Conservation (phyloP, 2,888 invertebrate species). For the Cyclophora punctaria region DNA sequence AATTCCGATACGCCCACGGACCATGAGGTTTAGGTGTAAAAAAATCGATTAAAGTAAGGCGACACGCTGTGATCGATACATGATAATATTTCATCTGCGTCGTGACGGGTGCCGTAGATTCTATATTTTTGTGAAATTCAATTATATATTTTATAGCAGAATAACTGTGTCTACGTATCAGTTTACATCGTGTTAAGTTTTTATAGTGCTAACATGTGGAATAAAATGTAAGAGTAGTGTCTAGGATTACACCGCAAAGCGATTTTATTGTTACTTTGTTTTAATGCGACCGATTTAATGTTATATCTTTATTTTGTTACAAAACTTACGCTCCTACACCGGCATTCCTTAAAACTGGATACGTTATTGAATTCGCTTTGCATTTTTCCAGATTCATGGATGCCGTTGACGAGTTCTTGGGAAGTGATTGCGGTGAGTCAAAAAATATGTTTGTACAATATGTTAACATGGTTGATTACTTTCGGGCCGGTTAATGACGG, state of each 20-base stretch:
- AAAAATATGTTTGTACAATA: constrained; percentile 38
- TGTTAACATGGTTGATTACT: constrained; percentile 43
- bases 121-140: constrained; percentile 65
- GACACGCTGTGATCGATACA: constrained; percentile 72
- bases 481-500: constrained; percentile 35
- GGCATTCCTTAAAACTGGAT: constrained; percentile 6
- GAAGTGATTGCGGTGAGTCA: constrained; percentile 55
- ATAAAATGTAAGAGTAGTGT: constrained; percentile 32
- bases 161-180: constrained; percentile 57
- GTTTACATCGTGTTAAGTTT: constrained; percentile 54
- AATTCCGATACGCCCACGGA: constrained; percentile 63
- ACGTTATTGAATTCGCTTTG: constrained; percentile 32
- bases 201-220: constrained; percentile 40
- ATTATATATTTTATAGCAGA: constrained; percentile 62
- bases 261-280: constrained; percentile 23
- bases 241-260: constrained; percentile 31
- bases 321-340: neutral
- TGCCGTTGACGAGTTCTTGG: constrained; percentile 54
- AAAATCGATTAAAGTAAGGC: constrained; percentile 72
- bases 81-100: constrained; percentile 67
- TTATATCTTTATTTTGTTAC: constrained; percentile 15
- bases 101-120: constrained; percentile 58
- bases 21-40: constrained; percentile 73
- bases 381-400: constrained; percentile 62
- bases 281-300: constrained; percentile 18